These are phyloP conservation scores for Meloidogyne floridensis DNA, from an alignment of 1,140 invertebrate species.

Conservation along the genomic window DNA sequence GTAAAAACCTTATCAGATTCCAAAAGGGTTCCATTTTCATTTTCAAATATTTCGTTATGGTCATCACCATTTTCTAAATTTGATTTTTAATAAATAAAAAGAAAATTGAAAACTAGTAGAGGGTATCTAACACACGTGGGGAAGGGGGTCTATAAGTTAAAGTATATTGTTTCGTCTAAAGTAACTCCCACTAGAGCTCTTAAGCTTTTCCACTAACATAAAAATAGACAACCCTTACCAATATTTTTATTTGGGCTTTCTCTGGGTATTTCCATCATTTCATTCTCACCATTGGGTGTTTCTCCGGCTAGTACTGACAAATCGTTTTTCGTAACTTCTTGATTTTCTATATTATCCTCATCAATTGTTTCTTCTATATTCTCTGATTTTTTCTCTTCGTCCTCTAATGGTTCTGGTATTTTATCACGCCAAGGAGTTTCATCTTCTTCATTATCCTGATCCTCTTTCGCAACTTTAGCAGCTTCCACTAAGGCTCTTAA, in stretches of 20 bases:
- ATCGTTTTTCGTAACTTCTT: background rate
- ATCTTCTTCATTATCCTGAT: conserved; percentile 7
- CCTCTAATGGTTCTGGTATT: background rate
- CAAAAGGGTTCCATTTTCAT: background rate
- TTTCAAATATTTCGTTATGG: background rate
- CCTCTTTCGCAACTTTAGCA: background rate
- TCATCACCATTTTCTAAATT: background rate
- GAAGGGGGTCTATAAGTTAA: too few relatives aligned
- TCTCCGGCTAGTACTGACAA: background rate
- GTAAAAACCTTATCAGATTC: too few relatives aligned
- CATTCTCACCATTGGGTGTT: background rate
- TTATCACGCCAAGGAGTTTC: background rate
- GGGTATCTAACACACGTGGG: too few relatives aligned
- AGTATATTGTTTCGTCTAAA: too few relatives aligned
- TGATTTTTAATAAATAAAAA: too few relatives aligned
- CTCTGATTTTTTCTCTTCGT: background rate
- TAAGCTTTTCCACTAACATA: too few relatives aligned
- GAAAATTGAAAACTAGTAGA: too few relatives aligned
- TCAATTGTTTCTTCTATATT: background rate
- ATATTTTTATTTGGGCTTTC: background rate
- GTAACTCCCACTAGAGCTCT: too few relatives aligned
- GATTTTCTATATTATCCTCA: background rate
- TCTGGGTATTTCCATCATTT: background rate
- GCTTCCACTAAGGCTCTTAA: background rate
- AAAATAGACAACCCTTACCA: background rate